Evolutionary conservation across 2,113 vertebrate species (phyloP).

Genomic region (Cnemophilus loriae): DNA sequence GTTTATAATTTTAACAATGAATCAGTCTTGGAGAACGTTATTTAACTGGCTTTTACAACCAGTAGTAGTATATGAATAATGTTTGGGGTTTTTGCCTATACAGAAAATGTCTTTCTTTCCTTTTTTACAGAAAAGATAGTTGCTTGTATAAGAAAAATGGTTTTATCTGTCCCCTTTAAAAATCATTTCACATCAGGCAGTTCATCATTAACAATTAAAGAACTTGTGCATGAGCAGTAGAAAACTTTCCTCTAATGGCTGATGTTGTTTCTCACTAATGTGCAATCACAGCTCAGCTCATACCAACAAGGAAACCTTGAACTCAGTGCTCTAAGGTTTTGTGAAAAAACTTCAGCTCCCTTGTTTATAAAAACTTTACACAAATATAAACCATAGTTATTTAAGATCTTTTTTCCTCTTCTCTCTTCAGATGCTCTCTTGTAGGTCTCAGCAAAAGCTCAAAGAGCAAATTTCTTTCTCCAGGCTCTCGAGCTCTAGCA

Average conservation of each 20-base stretch:
- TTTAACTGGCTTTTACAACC: background rate
- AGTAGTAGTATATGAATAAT: background rate
- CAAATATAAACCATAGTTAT: background rate
- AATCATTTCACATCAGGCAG: background rate
- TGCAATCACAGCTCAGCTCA: background rate
- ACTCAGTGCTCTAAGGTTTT: background rate
- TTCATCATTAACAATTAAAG: background rate
- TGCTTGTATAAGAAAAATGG: background rate
- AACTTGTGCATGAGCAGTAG: background rate
- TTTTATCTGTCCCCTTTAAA: background rate
- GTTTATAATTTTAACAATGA: background rate
- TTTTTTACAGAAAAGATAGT: background rate
- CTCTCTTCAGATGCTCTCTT: background rate
- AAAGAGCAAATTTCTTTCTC: background rate
- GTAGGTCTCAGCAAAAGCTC: background rate
- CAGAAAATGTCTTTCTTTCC: background rate
- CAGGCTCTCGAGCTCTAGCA: background rate
- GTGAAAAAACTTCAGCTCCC: background rate
- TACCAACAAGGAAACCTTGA: background rate
- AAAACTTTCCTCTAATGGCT: background rate
- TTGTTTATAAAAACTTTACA: background rate
- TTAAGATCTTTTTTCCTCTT: background rate
- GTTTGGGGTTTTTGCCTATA: fast-evolving
- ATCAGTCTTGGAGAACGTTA: background rate
- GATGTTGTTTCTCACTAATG: background rate